These are phyloP conservation scores for Pogonomyrmex barbatus DNA, from an alignment of 1,140 invertebrate genomes.

Conservation along the genomic window DNA sequence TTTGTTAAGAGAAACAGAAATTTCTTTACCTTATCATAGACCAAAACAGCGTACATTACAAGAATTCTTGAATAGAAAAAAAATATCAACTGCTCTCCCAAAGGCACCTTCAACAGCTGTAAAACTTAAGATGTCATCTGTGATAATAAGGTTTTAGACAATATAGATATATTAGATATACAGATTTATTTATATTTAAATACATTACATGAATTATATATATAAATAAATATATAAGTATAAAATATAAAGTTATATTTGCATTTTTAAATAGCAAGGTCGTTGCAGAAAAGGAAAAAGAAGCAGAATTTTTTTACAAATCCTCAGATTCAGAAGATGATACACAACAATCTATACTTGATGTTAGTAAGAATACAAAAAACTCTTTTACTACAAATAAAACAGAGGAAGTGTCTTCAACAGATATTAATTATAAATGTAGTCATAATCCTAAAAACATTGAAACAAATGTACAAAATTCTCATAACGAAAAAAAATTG, in stretches of 20 bases:
- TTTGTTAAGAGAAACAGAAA: conserved; percentile 89
- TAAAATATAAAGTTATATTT: conserved; percentile 27
- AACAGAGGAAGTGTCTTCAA: not conserved
- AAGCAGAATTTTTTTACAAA: conserved; percentile 83
- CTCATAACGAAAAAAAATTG: conserved; percentile 61
- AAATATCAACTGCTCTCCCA: conserved; percentile 74
- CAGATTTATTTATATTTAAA: too few relatives aligned
- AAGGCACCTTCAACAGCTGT: conserved; percentile 78
- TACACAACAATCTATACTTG: not conserved
- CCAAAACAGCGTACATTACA: conserved; percentile 90
- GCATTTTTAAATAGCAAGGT: conserved; percentile 75
- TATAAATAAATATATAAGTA: not conserved
- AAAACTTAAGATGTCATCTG: conserved; percentile 82
- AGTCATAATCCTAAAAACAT: conserved; percentile 67
- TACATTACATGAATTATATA: too few relatives aligned
- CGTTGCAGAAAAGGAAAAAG: conserved; percentile 83
- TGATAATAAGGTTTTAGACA: conserved; percentile 77
- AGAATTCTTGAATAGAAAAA: conserved; percentile 89
- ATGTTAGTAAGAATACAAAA: not conserved
- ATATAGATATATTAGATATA: too few relatives aligned
- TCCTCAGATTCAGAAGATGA: conserved; percentile 84
- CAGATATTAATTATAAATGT: not conserved
- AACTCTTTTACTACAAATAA: not conserved
- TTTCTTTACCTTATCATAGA: conserved; percentile 92
- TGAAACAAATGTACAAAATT: conserved; percentile 53